Conservation (phyloP, 2,888 invertebrate species). For the Hirtodrosophila confusa region DNA sequence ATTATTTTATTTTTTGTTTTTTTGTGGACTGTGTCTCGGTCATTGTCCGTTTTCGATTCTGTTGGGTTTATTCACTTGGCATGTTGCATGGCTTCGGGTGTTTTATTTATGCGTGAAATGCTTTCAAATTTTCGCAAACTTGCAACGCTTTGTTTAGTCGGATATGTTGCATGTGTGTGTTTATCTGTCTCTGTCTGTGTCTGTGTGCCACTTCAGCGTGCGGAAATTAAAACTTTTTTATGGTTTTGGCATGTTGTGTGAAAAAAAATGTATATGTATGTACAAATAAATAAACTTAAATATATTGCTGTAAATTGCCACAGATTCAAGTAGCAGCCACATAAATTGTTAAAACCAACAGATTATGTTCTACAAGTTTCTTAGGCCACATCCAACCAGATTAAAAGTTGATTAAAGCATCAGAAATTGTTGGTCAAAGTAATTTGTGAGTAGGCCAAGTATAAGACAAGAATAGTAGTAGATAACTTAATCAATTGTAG, state of each 20-base stretch:
- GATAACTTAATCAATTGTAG: too few relatives aligned
- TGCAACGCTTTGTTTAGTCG: constrained; percentile 42
- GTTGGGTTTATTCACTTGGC: constrained; percentile 47
- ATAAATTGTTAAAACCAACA: constrained; percentile 60
- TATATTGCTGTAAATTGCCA: constrained; percentile 49
- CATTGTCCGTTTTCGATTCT: constrained; percentile 49
- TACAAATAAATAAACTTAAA: constrained; percentile 37
- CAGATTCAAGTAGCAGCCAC: constrained; percentile 47
- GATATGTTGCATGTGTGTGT: constrained; percentile 34
- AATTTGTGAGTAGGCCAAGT: background rate
- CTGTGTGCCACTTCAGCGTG: constrained; percentile 46
- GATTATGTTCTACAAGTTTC: constrained; percentile 37
- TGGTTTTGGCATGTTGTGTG: constrained; percentile 54
- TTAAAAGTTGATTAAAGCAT: constrained; percentile 4
- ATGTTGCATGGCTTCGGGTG: constrained; percentile 51
- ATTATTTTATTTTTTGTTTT: background rate
- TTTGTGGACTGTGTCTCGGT: constrained; percentile 36
- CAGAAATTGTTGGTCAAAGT: constrained; percentile 23
- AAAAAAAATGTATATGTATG: constrained; percentile 12
- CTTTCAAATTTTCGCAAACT: constrained; percentile 60
- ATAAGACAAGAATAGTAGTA: background rate
- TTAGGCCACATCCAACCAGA: background rate
- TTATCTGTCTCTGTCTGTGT: constrained; percentile 9
- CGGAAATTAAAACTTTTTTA: constrained; percentile 74
- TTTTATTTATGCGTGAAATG: constrained; percentile 72